Evolutionary conservation across 2,797 vertebrate genomes (phyloP).

Genomic region (Hemitrygon akajei): DNA sequence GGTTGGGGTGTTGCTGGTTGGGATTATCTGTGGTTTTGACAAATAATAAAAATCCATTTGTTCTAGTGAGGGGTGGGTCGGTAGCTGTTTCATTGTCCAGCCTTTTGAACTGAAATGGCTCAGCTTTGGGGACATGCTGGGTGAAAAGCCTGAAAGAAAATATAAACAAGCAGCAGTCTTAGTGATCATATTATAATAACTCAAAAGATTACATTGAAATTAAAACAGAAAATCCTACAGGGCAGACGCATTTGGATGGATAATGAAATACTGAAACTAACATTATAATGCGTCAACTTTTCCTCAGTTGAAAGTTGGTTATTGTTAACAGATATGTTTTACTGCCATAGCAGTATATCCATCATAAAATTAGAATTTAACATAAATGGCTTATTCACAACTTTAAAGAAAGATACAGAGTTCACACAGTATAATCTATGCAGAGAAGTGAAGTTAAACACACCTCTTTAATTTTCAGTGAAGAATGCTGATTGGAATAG

Average conservation of each 20-base stretch:
- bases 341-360: background rate
- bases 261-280: too few relatives aligned
- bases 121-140: background rate
- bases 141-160: background rate
- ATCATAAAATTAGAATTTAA: too few relatives aligned
- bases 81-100: background rate
- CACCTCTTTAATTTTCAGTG: background rate
- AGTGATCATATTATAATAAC: background rate
- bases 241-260: too few relatives aligned
- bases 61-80: background rate
- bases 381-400: background rate
- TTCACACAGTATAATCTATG: background rate
- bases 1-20: background rate
- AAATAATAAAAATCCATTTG: background rate
- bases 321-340: background rate
- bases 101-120: background rate
- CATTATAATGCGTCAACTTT: too few relatives aligned
- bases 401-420: background rate
- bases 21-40: background rate
- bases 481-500: background rate
- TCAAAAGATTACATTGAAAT: too few relatives aligned
- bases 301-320: too few relatives aligned
- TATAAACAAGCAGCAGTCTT: background rate
- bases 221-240: too few relatives aligned
- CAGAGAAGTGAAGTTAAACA: background rate